A percentile compares a stretch with the other conserved stretches of the same genome.
phyloP scores from a whole-genome alignment of 1,140 invertebrate genomes.

The Cydia amplana region DNA sequence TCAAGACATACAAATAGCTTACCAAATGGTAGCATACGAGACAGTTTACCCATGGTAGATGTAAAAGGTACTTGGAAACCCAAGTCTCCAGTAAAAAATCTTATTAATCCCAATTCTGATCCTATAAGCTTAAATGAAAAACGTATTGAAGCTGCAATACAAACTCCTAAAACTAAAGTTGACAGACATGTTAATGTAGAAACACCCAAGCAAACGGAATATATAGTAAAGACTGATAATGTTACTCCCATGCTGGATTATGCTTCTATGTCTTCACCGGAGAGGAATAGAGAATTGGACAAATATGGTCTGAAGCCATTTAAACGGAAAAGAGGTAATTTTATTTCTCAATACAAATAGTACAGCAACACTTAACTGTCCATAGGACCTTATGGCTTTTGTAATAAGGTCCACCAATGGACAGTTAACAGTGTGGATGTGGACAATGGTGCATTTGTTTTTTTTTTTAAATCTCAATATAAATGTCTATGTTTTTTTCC shows the following conservation, averaged over 20 bases:
- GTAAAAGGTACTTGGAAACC: slow-evolving; percentile 32
- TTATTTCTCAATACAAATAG: background rate
- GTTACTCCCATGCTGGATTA: slow-evolving; percentile 80
- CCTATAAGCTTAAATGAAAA: background rate
- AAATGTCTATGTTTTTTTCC: slow-evolving; percentile 39
- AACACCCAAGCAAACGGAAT: slow-evolving; percentile 61
- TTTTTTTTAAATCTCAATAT: too few species aligned
- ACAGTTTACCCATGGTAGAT: slow-evolving; percentile 41
- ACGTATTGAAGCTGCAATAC: background rate
- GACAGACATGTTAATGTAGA: slow-evolving; percentile 38
- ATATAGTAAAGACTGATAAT: slow-evolving; percentile 76
- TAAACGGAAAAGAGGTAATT: slow-evolving; percentile 77
- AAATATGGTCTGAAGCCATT: slow-evolving; percentile 81
- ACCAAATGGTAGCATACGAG: slow-evolving; percentile 40
- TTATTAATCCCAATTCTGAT: background rate
- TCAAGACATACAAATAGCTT: background rate
- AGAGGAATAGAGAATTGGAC: slow-evolving; percentile 76
- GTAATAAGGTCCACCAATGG: too few species aligned
- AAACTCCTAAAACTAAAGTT: slow-evolving; percentile 32
- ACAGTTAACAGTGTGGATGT: too few species aligned
- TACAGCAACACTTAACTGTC: background rate
- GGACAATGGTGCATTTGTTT: too few species aligned
- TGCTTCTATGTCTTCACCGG: slow-evolving; percentile 76
- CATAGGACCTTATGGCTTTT: too few species aligned
- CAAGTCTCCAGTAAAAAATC: background rate